A percentile compares a stretch with the other conserved stretches of the same genome.
Evolutionary conservation across 2,113 vertebrate genomes (phyloP).

Genomic region (Brachypteracias leptosomus): DNA sequence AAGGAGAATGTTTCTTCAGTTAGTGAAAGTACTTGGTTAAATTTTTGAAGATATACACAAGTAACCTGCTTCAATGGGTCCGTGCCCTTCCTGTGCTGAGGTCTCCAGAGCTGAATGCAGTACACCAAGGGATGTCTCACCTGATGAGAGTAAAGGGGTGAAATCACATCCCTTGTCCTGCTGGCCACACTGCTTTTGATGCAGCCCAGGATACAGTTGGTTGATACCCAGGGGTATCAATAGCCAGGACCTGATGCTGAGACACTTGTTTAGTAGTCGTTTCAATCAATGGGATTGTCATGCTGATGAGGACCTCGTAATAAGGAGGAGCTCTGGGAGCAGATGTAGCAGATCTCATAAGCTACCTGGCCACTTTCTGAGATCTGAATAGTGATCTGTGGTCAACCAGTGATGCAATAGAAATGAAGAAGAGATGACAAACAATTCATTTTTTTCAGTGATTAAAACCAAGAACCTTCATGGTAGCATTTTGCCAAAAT

Average conservation of each 20-base stretch:
- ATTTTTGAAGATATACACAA: neutral
- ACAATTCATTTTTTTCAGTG: neutral
- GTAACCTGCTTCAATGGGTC: too few relatives aligned
- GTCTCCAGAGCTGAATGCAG: neutral
- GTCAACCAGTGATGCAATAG: neutral
- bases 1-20: neutral
- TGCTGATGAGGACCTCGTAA: neutral
- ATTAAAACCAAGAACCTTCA: neutral
- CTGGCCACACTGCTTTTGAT: neutral
- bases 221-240: too few relatives aligned
- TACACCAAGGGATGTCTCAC: neutral
- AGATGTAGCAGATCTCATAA: neutral
- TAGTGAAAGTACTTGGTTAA: neutral
- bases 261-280: neutral
- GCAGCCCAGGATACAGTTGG: too few relatives aligned
- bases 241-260: neutral
- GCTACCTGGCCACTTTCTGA: neutral
- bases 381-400: neutral
- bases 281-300: neutral
- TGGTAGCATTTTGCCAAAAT: neutral
- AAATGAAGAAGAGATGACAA: neutral
- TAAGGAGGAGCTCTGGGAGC: neutral
- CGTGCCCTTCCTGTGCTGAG: neutral
- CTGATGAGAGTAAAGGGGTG: neutral
- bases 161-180: neutral